Conservation (phyloP, 2,113 vertebrate species). For the cat (Felis catus) region F.catus_Fca126_mat1.0 CM031428.1:31538001-31538500, state of each 20-base stretch:
- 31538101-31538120: not conserved
- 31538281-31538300: not conserved
- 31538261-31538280: not conserved
- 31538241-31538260: not conserved
- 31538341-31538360: not conserved
- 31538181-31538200: not conserved
- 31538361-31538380: not conserved
- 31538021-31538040: not conserved
- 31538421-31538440: not conserved
- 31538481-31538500: not conserved
- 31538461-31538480: not conserved
- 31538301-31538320: not conserved
- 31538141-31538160: not conserved
- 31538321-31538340: not conserved
- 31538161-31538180: not conserved
- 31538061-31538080: not conserved
- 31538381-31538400: too few species aligned
- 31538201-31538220: not conserved
- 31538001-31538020: not conserved
- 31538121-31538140: rapidly evolving
- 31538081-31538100: not conserved
- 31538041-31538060: too few species aligned
- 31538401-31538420: not conserved
- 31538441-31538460: not conserved
- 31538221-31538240: not conserved